phyloP scores from a whole-genome alignment of 2,797 vertebrate genomes.

The Helicolenus hilgendorfi region DNA sequence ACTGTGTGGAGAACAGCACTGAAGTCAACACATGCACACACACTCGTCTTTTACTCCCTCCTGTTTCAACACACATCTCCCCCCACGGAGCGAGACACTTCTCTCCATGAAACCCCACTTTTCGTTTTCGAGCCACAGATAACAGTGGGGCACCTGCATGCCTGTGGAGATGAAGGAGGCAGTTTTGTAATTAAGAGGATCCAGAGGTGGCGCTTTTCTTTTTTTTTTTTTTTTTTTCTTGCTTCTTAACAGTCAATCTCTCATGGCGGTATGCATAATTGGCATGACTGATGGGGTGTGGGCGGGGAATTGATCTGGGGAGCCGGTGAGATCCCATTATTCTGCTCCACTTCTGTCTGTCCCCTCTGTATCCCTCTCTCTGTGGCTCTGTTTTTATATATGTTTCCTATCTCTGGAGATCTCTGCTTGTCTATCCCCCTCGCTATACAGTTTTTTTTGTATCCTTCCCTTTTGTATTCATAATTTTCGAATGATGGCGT shows the following conservation, averaged over 20 bases:
- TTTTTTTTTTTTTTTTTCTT: not conserved
- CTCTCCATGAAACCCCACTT: not conserved
- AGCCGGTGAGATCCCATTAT: conserved; percentile 54
- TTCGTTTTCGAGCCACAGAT: not conserved
- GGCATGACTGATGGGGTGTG: conserved; percentile 70
- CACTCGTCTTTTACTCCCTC: conserved; percentile 26
- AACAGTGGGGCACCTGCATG: conserved; percentile 27
- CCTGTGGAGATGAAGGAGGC: conserved; percentile 32
- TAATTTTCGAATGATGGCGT: not conserved
- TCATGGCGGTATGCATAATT: conserved; percentile 61
- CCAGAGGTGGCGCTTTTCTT: not conserved
- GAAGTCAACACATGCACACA: not conserved
- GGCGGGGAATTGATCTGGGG: conserved; percentile 63
- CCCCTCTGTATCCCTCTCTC: conserved; percentile 2
- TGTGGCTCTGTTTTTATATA: conserved; percentile 20
- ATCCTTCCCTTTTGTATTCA: not conserved
- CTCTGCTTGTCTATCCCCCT: not conserved
- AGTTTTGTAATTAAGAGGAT: conserved; percentile 53
- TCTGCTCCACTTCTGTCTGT: conserved; percentile 74
- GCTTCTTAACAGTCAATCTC: conserved; percentile 46
- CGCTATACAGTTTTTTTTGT: not conserved
- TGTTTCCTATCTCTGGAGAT: conserved; percentile 5
- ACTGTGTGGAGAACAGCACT: not conserved
- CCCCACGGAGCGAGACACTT: not conserved
- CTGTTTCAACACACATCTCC: not conserved